phyloP scores from a whole-genome alignment of 2,888 invertebrate species.

The Leptogaster cylindrica region DNA sequence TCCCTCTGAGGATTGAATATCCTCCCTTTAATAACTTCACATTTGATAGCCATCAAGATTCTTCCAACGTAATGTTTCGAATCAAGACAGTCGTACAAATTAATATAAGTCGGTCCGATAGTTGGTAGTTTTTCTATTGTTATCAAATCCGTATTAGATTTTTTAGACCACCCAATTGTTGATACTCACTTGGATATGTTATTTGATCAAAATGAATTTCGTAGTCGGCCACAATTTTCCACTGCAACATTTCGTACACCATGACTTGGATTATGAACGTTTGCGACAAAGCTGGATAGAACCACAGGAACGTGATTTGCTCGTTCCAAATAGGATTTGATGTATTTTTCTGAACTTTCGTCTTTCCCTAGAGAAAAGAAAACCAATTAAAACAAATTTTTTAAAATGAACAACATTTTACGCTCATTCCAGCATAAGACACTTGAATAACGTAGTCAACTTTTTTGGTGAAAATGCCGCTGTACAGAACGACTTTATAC shows the following conservation, averaged over 20 bases:
- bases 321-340: slow-evolving; percentile 77
- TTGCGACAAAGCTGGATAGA: slow-evolving; percentile 82
- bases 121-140: slow-evolving; percentile 81
- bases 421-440: slow-evolving; percentile 54
- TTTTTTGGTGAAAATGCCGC: slow-evolving; percentile 63
- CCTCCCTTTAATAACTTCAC: slow-evolving; percentile 65
- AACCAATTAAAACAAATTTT: slow-evolving; percentile 30
- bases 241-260: slow-evolving; percentile 62
- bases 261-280: slow-evolving; percentile 72
- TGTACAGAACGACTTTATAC: slow-evolving; percentile 66
- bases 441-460: slow-evolving; percentile 57
- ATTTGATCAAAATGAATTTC: slow-evolving; percentile 58
- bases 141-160: no score
- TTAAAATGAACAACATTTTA: slow-evolving; percentile 42
- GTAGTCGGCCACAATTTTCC: slow-evolving; percentile 56
- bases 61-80: slow-evolving; percentile 73
- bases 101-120: slow-evolving; percentile 81
- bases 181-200: slow-evolving; percentile 53
- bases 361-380: slow-evolving; percentile 59
- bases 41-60: slow-evolving; percentile 74
- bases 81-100: slow-evolving; percentile 72
- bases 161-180: no score
- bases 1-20: slow-evolving; percentile 49
- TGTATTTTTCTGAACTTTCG: slow-evolving; percentile 68
- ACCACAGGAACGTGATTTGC: slow-evolving; percentile 76